Evolutionary conservation across 1,140 invertebrate species (phyloP).

Genomic region (Drosophila novamexicana): DNA sequence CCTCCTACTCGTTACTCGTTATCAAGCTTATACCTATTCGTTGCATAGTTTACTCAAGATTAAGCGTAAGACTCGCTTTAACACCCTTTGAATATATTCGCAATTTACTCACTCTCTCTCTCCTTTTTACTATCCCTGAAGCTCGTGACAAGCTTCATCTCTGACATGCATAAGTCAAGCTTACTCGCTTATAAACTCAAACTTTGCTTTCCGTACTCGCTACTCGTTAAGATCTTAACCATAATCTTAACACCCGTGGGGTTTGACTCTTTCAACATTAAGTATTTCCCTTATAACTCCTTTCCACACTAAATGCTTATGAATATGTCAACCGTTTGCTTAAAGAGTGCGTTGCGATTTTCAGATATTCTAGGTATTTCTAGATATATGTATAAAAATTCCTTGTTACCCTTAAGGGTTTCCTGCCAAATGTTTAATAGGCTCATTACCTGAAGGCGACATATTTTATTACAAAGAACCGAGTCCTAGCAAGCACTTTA

Average conservation of each 20-base stretch:
- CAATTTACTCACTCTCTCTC: too few species aligned
- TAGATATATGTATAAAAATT: neutral
- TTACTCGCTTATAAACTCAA: neutral
- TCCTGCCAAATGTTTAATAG: neutral
- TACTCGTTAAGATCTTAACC: neutral
- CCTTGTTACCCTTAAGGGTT: neutral
- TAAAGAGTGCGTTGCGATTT: neutral
- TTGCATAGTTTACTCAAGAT: too few species aligned
- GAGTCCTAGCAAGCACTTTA: constrained; percentile 4
- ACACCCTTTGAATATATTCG: too few species aligned
- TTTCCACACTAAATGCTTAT: too few species aligned
- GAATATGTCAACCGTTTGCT: neutral
- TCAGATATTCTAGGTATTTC: neutral
- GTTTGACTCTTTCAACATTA: too few species aligned
- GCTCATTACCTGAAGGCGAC: neutral
- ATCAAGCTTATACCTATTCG: too few species aligned
- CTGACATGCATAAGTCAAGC: too few species aligned
- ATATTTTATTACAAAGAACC: neutral
- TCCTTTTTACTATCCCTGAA: neutral
- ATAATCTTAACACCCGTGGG: too few species aligned
- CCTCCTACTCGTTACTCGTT: too few species aligned
- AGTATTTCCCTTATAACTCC: neutral
- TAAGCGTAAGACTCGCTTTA: too few species aligned
- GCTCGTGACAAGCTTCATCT: too few species aligned
- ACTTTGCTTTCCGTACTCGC: neutral